Evolutionary conservation across 2,888 invertebrate species (phyloP).

Genomic region (Adelognathus sp.): DNA sequence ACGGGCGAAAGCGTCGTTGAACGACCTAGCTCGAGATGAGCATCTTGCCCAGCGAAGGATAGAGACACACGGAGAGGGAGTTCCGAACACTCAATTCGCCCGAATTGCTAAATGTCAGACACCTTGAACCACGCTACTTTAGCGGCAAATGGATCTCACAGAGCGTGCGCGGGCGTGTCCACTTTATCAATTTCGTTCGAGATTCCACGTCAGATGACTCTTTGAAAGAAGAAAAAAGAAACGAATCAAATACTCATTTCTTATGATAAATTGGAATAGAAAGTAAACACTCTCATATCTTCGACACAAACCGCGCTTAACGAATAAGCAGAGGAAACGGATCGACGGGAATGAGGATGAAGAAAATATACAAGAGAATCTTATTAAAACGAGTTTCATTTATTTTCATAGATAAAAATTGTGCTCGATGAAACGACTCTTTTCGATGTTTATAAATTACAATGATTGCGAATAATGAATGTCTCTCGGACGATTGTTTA

Average conservation of each 20-base stretch:
- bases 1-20: constrained; percentile 35
- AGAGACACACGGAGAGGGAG: neutral
- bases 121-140: constrained; percentile 27
- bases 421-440: neutral
- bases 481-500: neutral
- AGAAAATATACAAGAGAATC: neutral
- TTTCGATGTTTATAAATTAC: neutral
- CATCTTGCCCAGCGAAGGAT: too few species aligned
- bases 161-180: neutral
- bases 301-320: neutral
- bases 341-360: neutral
- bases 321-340: too few species aligned
- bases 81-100: constrained; percentile 4
- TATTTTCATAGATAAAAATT: constrained; percentile 7
- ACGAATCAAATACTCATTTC: too few species aligned
- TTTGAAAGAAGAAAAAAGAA: neutral
- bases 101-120: constrained; percentile 28
- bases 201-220: neutral
- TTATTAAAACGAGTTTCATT: neutral
- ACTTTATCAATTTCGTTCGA: neutral
- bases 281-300: neutral
- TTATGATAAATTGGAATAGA: too few species aligned
- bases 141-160: neutral
- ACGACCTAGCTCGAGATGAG: neutral
- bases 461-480: neutral